Conservation (phyloP, 2,888 invertebrate species). For the Hirtodrosophila confusa region DNA sequence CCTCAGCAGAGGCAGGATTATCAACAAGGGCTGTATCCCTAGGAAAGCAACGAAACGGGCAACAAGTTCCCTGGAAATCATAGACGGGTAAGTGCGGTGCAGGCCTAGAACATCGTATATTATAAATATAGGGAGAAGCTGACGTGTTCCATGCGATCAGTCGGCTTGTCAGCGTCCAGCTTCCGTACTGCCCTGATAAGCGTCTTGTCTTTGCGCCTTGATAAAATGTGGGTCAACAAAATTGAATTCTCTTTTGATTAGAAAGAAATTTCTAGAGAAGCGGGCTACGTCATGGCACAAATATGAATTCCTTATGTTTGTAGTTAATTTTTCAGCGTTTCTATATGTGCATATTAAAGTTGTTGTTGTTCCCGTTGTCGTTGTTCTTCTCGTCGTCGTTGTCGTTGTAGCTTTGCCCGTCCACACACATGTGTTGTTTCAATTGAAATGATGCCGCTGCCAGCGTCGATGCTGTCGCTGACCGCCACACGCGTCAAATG, state of each 20-base stretch:
- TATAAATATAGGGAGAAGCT: constrained; percentile 23
- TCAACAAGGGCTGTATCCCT: too few relatives aligned
- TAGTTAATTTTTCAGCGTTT: constrained; percentile 4
- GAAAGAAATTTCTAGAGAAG: constrained; percentile 60
- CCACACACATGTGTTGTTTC: constrained; percentile 44
- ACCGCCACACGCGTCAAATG: constrained; percentile 49
- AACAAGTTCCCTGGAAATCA: constrained; percentile 54
- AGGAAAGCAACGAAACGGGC: constrained; percentile 22
- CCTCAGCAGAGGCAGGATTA: constrained; percentile 1
- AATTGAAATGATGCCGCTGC: constrained; percentile 39
- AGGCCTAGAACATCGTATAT: too few relatives aligned
- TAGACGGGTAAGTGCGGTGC: constrained; percentile 26
- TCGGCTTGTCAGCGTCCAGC: constrained; percentile 22
- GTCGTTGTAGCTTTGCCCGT: constrained; percentile 11
- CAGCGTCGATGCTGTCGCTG: constrained; percentile 29
- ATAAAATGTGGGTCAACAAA: constrained; percentile 61
- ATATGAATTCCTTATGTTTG: constrained; percentile 32
- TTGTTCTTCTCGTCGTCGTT: constrained; percentile 11
- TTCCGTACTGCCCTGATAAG: constrained; percentile 71
- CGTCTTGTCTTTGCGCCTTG: constrained; percentile 9
- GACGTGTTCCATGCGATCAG: constrained; percentile 59
- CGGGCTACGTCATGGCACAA: constrained; percentile 36
- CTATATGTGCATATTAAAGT: constrained; percentile 27
- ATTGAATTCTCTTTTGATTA: constrained; percentile 63
- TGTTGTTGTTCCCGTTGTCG: constrained; percentile 16